phyloP scores from a whole-genome alignment of 2,888 invertebrate genomes.

The Eilema griseolum region DNA sequence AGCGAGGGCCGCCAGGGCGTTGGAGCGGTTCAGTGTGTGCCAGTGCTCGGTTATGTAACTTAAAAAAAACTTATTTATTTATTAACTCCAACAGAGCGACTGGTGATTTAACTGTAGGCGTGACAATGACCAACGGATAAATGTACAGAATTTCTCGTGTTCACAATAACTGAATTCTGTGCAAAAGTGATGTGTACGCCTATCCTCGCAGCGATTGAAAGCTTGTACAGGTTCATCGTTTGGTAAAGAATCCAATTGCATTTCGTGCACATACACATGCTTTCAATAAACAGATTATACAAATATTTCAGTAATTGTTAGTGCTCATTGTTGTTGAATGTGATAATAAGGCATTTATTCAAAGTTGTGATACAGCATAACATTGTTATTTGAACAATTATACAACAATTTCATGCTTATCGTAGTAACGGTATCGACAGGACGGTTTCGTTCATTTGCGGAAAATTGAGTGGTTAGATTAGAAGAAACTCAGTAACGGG shows the following conservation, averaged over 20 bases:
- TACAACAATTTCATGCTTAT: constrained; percentile 30
- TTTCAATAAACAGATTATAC: constrained; percentile 38
- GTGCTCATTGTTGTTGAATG: constrained; percentile 22
- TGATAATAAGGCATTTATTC: constrained; percentile 47
- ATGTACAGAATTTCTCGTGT: constrained; percentile 37
- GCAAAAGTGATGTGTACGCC: constrained; percentile 81
- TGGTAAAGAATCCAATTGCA: constrained; percentile 64
- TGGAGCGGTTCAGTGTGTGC: constrained; percentile 77
- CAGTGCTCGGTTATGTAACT: constrained; percentile 84
- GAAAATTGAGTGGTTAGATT: constrained; percentile 27
- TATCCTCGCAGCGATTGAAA: constrained; percentile 75
- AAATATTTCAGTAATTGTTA: constrained; percentile 42
- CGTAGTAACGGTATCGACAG: constrained; percentile 18
- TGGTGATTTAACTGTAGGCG: constrained; percentile 52
- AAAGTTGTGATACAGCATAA: constrained; percentile 29
- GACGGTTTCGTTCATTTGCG: constrained; percentile 13
- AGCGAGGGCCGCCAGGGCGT: constrained; percentile 83
- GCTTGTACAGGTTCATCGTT: constrained; percentile 78
- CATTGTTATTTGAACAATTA: constrained; percentile 46
- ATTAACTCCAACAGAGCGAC: constrained; percentile 75
- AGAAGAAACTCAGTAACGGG: constrained; percentile 46
- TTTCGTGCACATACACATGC: constrained; percentile 43
- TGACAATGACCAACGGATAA: constrained; percentile 52
- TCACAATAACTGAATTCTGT: constrained; percentile 59
- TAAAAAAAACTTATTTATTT: constrained; percentile 83